Percentiles rank a stretch among this genome's conserved stretches.
phyloP scores from a whole-genome alignment of 2,888 invertebrate genomes.

The Apoderus coryli region DNA sequence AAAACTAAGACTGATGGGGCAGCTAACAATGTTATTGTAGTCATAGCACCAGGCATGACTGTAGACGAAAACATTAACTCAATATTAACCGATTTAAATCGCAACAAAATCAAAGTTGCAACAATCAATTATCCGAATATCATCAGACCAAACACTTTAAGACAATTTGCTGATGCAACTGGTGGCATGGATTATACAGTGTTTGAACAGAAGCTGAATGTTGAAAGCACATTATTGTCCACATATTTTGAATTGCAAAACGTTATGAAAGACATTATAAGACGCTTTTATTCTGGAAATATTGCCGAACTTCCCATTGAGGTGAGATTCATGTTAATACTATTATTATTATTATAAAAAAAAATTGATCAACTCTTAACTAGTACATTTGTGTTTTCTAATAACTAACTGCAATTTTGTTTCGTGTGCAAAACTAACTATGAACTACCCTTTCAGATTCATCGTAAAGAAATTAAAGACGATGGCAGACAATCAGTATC shows the following conservation, averaged over 20 bases:
- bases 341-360: background rate
- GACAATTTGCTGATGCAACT: constrained; percentile 34
- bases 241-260: constrained; percentile 40
- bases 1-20: constrained; percentile 31
- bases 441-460: constrained; percentile 29
- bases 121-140: constrained; percentile 41
- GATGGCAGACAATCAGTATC: constrained; percentile 36
- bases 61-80: constrained; percentile 31
- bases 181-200: constrained; percentile 36
- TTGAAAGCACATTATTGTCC: constrained; percentile 35
- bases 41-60: constrained; percentile 41
- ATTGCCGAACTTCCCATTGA: constrained; percentile 34
- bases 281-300: constrained; percentile 35
- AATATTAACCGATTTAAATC: constrained; percentile 31
- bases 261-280: constrained; percentile 34
- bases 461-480: constrained; percentile 35
- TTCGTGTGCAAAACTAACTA: no score
- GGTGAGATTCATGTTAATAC: constrained; percentile 15
- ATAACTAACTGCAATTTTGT: no score
- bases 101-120: constrained; percentile 35
- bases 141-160: constrained; percentile 31
- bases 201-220: constrained; percentile 37
- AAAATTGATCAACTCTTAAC: background rate
- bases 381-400: no score
- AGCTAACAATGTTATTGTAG: constrained; percentile 38